phyloP scores from a whole-genome alignment of 2,888 invertebrate genomes.

The Choreutis nemorana region DNA sequence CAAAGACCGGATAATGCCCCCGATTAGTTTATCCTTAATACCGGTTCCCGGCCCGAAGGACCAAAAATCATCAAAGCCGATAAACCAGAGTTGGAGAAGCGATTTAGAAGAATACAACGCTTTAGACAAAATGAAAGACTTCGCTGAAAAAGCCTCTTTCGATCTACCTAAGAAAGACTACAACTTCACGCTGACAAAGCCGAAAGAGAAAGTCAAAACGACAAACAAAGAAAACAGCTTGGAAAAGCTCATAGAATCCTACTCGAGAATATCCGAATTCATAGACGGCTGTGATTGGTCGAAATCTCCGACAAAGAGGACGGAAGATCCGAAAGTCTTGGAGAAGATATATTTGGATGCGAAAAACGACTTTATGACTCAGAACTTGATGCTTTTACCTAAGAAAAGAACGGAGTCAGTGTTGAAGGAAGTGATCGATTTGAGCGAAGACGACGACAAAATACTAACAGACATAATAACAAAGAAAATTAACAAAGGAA shows the following conservation, averaged over 20 bases:
- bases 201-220: constrained; percentile 26
- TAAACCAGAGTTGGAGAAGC: constrained; percentile 27
- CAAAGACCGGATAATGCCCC: constrained; percentile 50
- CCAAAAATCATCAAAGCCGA: no score
- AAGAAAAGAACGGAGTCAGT: constrained; percentile 38
- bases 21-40: constrained; percentile 54
- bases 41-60: constrained; percentile 49
- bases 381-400: constrained; percentile 51
- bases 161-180: constrained; percentile 48
- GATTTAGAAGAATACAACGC: constrained; percentile 54
- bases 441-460: constrained; percentile 45
- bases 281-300: constrained; percentile 62
- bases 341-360: constrained; percentile 56
- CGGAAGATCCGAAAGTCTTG: constrained; percentile 37
- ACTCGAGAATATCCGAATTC: constrained; percentile 56
- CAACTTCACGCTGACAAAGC: constrained; percentile 32
- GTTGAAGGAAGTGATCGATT: constrained; percentile 44
- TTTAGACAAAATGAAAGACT: constrained; percentile 59
- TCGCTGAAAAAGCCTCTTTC: constrained; percentile 57
- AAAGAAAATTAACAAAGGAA: constrained; percentile 42
- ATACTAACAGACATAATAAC: constrained; percentile 36
- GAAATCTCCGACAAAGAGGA: constrained; percentile 31
- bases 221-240: constrained; percentile 42
- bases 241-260: constrained; percentile 49
- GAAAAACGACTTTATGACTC: constrained; percentile 58